Evolutionary conservation across 2,113 vertebrate species (phyloP), one percentile per base, ranked within the genome.

Genomic region (Tenebrosternarchus preto): DNA sequence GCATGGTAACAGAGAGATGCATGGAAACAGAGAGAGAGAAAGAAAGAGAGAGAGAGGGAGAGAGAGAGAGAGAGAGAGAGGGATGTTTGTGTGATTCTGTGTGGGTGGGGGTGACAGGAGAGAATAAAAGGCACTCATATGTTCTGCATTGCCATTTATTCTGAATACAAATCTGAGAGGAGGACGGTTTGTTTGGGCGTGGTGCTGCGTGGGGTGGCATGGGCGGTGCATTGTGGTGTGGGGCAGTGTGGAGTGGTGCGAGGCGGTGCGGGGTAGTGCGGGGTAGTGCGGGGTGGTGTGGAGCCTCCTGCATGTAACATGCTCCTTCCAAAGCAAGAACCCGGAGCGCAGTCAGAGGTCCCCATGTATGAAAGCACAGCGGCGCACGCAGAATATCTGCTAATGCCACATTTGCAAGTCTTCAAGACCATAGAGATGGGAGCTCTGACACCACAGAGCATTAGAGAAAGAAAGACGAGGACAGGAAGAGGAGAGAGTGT

Each of bases 381-480:
- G 84, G 85, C 92, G 92, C 91, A 94, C 94, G 94, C 92, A 94
- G 95, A 95, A 96, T 96, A 96, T 97, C 95, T 96, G 95, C 94
- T 96, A 97, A 98, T 96, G 94, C 95, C 95, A 97, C 95, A 97
- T 97, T 97, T 97, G 95, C 95, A 96, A 97, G 95, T 97, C 95
- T 94, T 95, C 93, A 95, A 94, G 93, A 95, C 94, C 76, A 88
- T 87, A 86, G 36, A 69, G 61, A 71, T 15, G 12, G 43, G 8
- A 12, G 43, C 9, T 50, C 9, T 15, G 80, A 70, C 43, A 55
- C 33, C 33, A 73, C 83, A 39, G 50, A 60, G 50, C 24, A 36
- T 19, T 8, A 20, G 84, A 76, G 71, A 60, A 75, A 50, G 57
- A 16, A 90, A 92, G 92, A 93, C 93, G 91, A 85, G 88, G 90